These are phyloP conservation scores for Sebastes cheni DNA, from an alignment of 2,797 vertebrate species.

Conservation along the genomic window DNA sequence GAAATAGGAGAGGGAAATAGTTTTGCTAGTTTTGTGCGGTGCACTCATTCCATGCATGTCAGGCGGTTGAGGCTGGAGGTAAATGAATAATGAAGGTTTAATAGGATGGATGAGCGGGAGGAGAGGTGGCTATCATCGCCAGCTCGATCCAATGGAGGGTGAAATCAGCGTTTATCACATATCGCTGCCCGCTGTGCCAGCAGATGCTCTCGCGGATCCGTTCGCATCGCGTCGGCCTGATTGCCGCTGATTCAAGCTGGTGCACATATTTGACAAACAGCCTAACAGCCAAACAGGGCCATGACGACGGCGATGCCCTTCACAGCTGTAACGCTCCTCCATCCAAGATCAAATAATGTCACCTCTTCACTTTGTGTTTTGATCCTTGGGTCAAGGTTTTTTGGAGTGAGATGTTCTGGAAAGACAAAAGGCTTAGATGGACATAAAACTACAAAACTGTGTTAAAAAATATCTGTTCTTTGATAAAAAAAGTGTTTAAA, in stretches of 20 bases:
- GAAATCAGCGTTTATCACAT: constrained; percentile 78
- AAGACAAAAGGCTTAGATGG: no score
- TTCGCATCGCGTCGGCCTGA: constrained; percentile 63
- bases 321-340: constrained; percentile 40
- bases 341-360: constrained; percentile 16
- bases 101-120: constrained; percentile 69
- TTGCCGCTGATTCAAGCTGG: constrained; percentile 64
- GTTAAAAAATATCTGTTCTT: neutral
- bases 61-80: constrained; percentile 60
- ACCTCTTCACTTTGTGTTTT: neutral
- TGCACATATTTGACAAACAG: constrained; percentile 67
- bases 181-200: constrained; percentile 64
- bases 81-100: constrained; percentile 78
- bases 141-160: constrained; percentile 73
- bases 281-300: constrained; percentile 48
- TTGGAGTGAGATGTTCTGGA: no score
- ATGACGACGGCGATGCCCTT: constrained; percentile 50
- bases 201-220: constrained; percentile 69
- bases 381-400: no score
- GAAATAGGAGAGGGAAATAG: constrained; percentile 28
- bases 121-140: constrained; percentile 67
- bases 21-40: constrained; percentile 25
- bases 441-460: neutral
- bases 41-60: constrained; percentile 56
- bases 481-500: neutral